These are phyloP conservation scores for Ectropis grisescens DNA, from an alignment of 1,140 invertebrate species.

Conservation along the genomic window DNA sequence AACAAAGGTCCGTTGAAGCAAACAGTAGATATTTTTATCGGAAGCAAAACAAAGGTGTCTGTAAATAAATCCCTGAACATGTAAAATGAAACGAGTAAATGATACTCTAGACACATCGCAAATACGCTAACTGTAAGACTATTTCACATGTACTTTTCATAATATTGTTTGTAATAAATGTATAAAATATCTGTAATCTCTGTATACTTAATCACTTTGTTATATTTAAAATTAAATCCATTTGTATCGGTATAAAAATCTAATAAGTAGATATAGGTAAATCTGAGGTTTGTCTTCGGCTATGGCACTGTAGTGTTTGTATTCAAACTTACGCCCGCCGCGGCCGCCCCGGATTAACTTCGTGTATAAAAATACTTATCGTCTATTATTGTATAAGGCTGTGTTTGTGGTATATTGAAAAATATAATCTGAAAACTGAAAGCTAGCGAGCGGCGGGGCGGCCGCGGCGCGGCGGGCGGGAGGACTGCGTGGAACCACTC, in stretches of 20 bases:
- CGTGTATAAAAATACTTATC: slow-evolving; percentile 68
- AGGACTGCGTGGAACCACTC: slow-evolving; percentile 47
- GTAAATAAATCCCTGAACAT: too few species aligned
- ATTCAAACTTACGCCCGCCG: slow-evolving; percentile 62
- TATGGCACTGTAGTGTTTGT: slow-evolving; percentile 65
- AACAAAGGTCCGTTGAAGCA: too few species aligned
- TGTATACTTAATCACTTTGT: slow-evolving; percentile 70
- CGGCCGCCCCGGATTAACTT: slow-evolving; percentile 31
- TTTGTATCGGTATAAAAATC: slow-evolving; percentile 70
- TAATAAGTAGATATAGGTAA: slow-evolving; percentile 68
- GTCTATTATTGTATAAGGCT: slow-evolving; percentile 65
- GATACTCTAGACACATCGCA: too few species aligned
- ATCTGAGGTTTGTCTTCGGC: slow-evolving; percentile 60
- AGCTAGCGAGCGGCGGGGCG: slow-evolving; percentile 22
- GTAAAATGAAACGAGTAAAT: too few species aligned
- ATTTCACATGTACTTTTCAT: slow-evolving; percentile 66
- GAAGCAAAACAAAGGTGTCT: too few species aligned
- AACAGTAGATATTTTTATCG: too few species aligned
- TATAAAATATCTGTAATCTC: slow-evolving; percentile 70
- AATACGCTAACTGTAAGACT: slow-evolving; percentile 60
- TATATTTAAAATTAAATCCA: slow-evolving; percentile 70
- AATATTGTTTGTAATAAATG: slow-evolving; percentile 70
- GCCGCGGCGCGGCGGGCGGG: slow-evolving; percentile 27
- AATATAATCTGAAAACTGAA: slow-evolving; percentile 43
- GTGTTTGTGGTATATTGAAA: slow-evolving; percentile 42